Conservation (phyloP, 2,888 invertebrate species). For the Desoria tigrina region DNA sequence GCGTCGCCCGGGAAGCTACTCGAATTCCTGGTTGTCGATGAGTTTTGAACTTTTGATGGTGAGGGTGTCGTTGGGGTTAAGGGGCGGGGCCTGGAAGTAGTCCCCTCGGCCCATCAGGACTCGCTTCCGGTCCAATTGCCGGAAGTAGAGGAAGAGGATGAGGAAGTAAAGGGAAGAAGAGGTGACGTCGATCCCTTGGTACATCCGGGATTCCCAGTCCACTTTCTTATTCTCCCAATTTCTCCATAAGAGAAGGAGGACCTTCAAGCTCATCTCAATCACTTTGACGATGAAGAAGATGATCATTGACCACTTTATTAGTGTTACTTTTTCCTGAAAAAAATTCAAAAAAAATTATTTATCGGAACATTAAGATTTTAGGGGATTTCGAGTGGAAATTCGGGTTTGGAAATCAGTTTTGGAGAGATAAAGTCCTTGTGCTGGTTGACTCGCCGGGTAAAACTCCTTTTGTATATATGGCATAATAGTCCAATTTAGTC, state of each 20-base stretch:
- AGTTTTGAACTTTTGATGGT: not conserved
- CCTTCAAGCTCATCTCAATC: not conserved
- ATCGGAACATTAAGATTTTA: no score
- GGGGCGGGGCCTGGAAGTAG: not conserved
- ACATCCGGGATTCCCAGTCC: constrained; percentile 4
- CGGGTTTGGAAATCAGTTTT: no score
- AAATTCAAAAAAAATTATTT: no score
- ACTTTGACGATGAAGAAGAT: not conserved
- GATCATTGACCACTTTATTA: not conserved
- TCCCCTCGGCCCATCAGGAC: not conserved
- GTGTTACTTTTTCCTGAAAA: constrained; percentile 6
- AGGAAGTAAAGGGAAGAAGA: constrained; percentile 1
- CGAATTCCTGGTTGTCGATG: not conserved
- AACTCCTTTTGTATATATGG: no score
- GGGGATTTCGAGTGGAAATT: no score
- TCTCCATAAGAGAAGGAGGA: not conserved
- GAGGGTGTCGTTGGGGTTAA: not conserved
- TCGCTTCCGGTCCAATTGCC: not conserved
- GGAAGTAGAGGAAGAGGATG: constrained; percentile 4
- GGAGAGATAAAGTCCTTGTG: no score
- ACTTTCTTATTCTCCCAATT: not conserved
- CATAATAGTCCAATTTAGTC: no score
- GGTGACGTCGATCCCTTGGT: constrained; percentile 7
- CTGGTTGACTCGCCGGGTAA: no score
- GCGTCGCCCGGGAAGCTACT: no score